phyloP scores from a whole-genome alignment of 2,113 vertebrate genomes.

The Prolemur simus region DNA sequence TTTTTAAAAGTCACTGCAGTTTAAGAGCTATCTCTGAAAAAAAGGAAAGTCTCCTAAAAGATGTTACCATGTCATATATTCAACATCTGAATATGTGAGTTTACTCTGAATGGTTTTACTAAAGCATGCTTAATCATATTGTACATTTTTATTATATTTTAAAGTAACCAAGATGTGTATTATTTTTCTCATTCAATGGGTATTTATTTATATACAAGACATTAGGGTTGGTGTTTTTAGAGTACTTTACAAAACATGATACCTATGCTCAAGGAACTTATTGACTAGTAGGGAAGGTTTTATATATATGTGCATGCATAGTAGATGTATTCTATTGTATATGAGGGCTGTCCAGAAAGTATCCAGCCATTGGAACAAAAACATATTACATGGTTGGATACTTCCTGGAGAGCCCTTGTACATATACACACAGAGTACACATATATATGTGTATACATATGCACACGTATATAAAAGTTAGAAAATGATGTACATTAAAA shows the following conservation, averaged over 20 bases:
- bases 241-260: background rate
- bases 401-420: too few relatives aligned
- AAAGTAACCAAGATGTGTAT: constrained; percentile 2
- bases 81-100: background rate
- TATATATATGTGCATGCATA: background rate
- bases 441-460: background rate
- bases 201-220: background rate
- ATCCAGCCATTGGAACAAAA: too few relatives aligned
- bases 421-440: background rate
- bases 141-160: constrained; percentile 28
- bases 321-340: too few relatives aligned
- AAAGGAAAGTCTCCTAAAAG: background rate
- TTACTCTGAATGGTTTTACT: constrained; percentile 36
- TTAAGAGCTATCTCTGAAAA: background rate
- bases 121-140: background rate
- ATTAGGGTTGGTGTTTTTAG: background rate
- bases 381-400: too few relatives aligned
- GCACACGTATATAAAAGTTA: background rate
- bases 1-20: background rate
- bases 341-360: too few relatives aligned
- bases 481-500: background rate
- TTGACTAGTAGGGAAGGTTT: background rate
- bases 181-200: background rate
- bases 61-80: background rate
- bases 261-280: background rate